Percentiles rank a stretch among this genome's conserved stretches.
These are phyloP conservation scores for Sphecodes monilicornis DNA, from an alignment of 2,888 invertebrate species.

Conservation along the genomic window DNA sequence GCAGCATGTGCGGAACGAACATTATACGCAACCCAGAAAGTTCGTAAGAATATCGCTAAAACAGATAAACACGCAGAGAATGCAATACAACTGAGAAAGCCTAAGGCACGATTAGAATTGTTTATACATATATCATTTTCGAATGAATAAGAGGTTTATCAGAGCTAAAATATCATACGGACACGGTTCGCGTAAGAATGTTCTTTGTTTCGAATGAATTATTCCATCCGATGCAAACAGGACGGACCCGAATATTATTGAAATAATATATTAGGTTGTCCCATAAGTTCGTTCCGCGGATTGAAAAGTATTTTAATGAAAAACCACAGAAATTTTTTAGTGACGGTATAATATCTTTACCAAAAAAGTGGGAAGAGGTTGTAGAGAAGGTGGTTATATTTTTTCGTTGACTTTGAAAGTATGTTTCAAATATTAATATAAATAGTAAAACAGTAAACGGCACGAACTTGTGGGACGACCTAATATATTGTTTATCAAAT, in stretches of 20 bases:
- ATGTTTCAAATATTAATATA: too few species aligned
- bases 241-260: background rate
- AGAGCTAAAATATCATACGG: constrained; percentile 6
- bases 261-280: too few species aligned
- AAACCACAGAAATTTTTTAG: too few species aligned
- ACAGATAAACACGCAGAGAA: background rate
- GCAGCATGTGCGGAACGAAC: constrained; percentile 7
- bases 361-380: too few species aligned
- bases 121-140: background rate
- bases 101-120: constrained; percentile 13
- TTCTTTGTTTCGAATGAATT: constrained; percentile 16
- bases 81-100: background rate
- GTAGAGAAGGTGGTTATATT: too few species aligned
- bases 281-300: too few species aligned
- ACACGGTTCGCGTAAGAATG: background rate
- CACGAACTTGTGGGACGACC: too few species aligned
- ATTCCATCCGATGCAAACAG: too few species aligned
- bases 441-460: too few species aligned
- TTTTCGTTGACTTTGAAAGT: too few species aligned
- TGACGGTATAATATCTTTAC: too few species aligned
- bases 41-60: constrained; percentile 8
- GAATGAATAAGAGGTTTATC: constrained; percentile 25
- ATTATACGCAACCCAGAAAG: background rate
- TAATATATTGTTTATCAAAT: background rate
- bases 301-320: too few species aligned